Conservation (phyloP, 2,888 invertebrate species). For the Tillus elongatus region DNA sequence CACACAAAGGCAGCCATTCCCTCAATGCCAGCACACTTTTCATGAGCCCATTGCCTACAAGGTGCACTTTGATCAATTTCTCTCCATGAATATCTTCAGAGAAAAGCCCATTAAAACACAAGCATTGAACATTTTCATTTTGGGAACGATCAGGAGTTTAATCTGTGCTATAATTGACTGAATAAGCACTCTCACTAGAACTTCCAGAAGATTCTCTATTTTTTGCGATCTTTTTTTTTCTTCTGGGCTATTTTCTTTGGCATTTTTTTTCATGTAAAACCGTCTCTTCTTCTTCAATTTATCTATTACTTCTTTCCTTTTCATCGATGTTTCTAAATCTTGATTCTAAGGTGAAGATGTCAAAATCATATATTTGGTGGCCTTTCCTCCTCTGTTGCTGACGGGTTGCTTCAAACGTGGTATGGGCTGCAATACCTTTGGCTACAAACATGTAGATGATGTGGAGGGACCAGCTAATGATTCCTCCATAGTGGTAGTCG, state of each 20-base stretch:
- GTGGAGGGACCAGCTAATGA: too few species aligned
- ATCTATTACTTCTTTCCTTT: too few species aligned
- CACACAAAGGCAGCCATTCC: too few species aligned
- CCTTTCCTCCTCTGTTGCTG: conserved; percentile 9
- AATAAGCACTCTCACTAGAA: conserved; percentile 6
- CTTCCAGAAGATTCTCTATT: conserved; percentile 5
- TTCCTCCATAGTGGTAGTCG: too few species aligned
- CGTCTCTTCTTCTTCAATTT: conserved; percentile 3
- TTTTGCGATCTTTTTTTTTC: conserved; percentile 7
- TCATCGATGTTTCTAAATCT: too few species aligned
- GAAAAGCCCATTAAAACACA: conserved; percentile 7
- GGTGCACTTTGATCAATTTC: conserved; percentile 3
- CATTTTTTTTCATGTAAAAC: conserved; percentile 6
- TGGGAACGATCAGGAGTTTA: conserved; percentile 8
- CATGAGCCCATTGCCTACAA: conserved; percentile 9
- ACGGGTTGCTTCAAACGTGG: too few species aligned
- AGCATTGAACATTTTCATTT: conserved; percentile 6
- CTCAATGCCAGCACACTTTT: conserved; percentile 3
- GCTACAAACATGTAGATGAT: too few species aligned
- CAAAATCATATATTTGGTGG: conserved; percentile 6
- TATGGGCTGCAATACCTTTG: conserved; percentile 6
- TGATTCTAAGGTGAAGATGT: conserved; percentile 5
- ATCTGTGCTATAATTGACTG: conserved; percentile 5
- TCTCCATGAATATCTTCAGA: conserved; percentile 9
- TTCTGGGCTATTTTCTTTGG: too few species aligned